Evolutionary conservation across 2,113 vertebrate species (phyloP).

Genomic region (Cavia aperea): DNA sequence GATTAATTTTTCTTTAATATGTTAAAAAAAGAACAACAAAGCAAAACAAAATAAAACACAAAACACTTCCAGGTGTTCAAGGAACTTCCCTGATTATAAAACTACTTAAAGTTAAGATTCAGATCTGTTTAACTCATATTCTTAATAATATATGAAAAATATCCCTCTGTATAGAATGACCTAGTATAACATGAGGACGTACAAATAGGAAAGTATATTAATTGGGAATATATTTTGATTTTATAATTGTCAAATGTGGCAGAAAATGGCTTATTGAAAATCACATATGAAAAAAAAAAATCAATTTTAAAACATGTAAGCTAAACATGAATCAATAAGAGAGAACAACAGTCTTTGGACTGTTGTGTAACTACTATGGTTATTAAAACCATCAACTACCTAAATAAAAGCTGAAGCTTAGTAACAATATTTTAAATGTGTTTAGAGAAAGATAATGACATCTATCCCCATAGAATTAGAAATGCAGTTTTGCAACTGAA

Average conservation of each 20-base stretch:
- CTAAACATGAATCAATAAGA: not conserved
- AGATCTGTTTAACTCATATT: not conserved
- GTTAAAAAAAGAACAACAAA: not conserved
- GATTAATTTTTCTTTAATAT: not conserved
- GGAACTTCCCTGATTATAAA: not conserved
- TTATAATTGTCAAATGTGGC: not conserved
- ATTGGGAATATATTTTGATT: not conserved
- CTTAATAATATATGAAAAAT: not conserved
- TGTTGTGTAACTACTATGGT: not conserved
- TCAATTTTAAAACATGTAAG: not conserved
- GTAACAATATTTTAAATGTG: not conserved
- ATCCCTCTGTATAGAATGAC: not conserved
- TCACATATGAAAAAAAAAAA: not conserved
- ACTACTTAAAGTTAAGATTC: not conserved
- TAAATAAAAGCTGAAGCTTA: not conserved
- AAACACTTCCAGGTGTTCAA: not conserved
- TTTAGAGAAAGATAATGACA: not conserved
- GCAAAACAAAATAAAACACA: not conserved
- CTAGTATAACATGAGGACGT: not conserved
- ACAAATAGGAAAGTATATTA: not conserved
- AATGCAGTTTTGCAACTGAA: not conserved
- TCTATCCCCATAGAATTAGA: fast-evolving
- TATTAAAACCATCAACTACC: not conserved
- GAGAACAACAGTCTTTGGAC: not conserved
- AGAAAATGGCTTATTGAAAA: not conserved